Conservation (phyloP, 2,888 invertebrate genomes). For the Chirona hameri region DNA sequence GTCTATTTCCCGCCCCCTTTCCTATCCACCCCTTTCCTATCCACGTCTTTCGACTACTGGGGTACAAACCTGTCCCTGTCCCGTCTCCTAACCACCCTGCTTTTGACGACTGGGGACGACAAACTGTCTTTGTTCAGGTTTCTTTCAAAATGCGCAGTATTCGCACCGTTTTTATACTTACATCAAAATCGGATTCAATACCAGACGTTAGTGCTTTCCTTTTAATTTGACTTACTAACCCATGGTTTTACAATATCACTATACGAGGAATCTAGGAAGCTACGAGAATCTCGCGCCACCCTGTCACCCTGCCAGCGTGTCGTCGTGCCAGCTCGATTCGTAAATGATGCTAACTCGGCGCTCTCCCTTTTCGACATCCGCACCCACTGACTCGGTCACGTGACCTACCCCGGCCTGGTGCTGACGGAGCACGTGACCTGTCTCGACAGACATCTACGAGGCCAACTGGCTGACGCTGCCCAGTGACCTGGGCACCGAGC, state of each 20-base stretch:
- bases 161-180: no score
- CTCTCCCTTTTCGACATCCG: neutral
- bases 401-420: neutral
- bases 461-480: conserved; percentile 82
- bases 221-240: no score
- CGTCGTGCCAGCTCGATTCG: no score
- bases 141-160: no score
- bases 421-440: neutral
- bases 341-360: neutral
- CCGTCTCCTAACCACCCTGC: neutral
- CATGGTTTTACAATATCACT: neutral
- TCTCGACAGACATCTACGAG: conserved; percentile 73
- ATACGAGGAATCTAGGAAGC: neutral
- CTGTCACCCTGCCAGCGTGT: neutral
- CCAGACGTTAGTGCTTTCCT: no score
- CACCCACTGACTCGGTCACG: conserved; percentile 7
- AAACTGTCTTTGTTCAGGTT: neutral
- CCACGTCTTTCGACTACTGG: neutral
- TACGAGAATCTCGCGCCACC: neutral
- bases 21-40: no score
- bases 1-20: no score
- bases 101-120: neutral
- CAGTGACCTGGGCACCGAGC: conserved; percentile 62
- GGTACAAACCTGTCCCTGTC: no score
- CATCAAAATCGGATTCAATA: no score